phyloP scores from a whole-genome alignment of 2,113 vertebrate species.

The Aplodontia rufa region DNA sequence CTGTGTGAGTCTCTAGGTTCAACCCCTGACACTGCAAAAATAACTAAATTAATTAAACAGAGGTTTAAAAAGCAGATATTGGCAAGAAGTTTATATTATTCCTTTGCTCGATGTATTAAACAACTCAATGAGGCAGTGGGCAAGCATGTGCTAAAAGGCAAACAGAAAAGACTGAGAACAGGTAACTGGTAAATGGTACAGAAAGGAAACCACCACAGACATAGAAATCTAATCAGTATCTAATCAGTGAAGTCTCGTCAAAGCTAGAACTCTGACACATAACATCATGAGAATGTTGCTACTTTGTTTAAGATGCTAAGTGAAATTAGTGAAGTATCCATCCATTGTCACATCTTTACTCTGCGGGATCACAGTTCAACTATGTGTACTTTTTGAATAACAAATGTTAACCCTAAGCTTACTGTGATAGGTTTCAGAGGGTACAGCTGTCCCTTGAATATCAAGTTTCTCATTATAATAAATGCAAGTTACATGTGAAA shows the following conservation, averaged over 20 bases:
- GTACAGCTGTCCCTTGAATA: neutral
- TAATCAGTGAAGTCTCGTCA: neutral
- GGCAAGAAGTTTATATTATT: neutral
- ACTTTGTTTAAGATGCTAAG: neutral
- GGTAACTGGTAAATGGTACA: neutral
- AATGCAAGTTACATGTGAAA: constrained; percentile 18
- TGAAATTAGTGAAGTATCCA: neutral
- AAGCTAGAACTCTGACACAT: neutral
- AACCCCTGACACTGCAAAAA: too few species aligned
- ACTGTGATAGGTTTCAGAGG: constrained; percentile 3
- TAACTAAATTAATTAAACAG: too few species aligned
- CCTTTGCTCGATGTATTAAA: constrained; percentile 32
- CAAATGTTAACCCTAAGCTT: neutral
- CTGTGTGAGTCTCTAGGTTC: too few species aligned
- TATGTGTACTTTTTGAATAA: neutral
- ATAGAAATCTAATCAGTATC: neutral
- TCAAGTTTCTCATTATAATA: constrained; percentile 25
- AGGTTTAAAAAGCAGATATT: constrained; percentile 24
- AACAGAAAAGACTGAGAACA: constrained; percentile 9
- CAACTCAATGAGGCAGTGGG: neutral
- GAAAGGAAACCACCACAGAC: neutral
- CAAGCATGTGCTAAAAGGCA: neutral
- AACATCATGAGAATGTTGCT: neutral
- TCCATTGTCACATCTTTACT: neutral
- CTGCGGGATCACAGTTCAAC: neutral